A percentile compares a stretch with the other conserved stretches of the same genome.
These are phyloP conservation scores for Tragulus kanchil DNA, from an alignment of 2,113 vertebrate genomes.

Conservation along the genomic window DNA sequence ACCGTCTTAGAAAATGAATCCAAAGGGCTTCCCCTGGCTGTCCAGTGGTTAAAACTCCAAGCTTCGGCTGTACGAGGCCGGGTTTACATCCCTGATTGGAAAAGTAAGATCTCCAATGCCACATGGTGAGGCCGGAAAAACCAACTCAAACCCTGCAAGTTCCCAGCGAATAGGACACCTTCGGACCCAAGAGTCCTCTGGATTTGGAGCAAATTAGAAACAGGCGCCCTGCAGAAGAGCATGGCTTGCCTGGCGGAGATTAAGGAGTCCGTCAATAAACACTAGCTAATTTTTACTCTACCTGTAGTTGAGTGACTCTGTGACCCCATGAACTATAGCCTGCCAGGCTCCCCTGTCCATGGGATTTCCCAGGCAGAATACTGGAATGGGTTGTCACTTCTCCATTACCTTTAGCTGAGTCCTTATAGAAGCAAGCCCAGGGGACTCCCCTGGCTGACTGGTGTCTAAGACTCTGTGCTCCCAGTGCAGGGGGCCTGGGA, in stretches of 20 bases:
- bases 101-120: background rate
- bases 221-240: background rate
- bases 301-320: background rate
- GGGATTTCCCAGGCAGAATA: too few species aligned
- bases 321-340: too few species aligned
- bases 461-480: too few species aligned
- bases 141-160: background rate
- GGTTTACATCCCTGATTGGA: background rate
- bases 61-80: background rate
- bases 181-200: background rate
- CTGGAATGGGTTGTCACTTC: too few species aligned
- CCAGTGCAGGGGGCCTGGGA: background rate
- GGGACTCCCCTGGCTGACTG: background rate
- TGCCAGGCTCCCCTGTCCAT: too few species aligned
- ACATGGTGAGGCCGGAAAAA: too few species aligned
- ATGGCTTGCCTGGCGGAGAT: background rate
- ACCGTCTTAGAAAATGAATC: background rate
- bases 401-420: too few species aligned
- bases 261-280: background rate
- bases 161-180: background rate
- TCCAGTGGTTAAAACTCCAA: background rate
- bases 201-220: background rate
- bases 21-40: background rate
- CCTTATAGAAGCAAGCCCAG: too few species aligned
- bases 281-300: background rate